Conservation (phyloP, 2,113 vertebrate genomes). For the Petromus typicus region DNA sequence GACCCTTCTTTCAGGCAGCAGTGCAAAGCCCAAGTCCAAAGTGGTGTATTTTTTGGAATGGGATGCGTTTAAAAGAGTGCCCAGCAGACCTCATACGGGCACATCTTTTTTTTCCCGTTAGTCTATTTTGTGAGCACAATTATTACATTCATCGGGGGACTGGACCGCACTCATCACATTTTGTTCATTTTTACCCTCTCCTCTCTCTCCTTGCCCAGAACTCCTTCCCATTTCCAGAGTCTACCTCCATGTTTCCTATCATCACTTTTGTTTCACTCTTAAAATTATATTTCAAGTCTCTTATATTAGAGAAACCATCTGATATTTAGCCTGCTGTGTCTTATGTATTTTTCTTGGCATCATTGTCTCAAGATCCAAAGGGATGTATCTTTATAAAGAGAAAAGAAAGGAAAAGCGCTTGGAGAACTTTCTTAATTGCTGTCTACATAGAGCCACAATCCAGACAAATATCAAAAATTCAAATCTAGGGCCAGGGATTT, state of each 20-base stretch:
- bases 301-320: neutral
- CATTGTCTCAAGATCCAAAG: neutral
- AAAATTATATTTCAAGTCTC: neutral
- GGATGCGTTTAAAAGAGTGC: neutral
- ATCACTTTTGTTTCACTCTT: neutral
- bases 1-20: neutral
- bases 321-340: neutral
- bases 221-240: neutral
- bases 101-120: neutral
- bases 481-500: no score
- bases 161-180: neutral
- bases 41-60: constrained; percentile 1
- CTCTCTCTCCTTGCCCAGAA: neutral
- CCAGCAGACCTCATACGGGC: neutral
- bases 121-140: neutral
- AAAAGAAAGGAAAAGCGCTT: neutral
- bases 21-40: neutral
- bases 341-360: neutral
- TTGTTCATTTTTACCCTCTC: neutral
- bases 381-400: neutral
- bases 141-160: neutral
- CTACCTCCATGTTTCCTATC: neutral
- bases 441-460: neutral
- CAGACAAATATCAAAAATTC: neutral
- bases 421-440: constrained; percentile 14